Evolutionary conservation across 2,113 vertebrate genomes (phyloP).

Genomic region (Cryptoleucopteryx plumbea): DNA sequence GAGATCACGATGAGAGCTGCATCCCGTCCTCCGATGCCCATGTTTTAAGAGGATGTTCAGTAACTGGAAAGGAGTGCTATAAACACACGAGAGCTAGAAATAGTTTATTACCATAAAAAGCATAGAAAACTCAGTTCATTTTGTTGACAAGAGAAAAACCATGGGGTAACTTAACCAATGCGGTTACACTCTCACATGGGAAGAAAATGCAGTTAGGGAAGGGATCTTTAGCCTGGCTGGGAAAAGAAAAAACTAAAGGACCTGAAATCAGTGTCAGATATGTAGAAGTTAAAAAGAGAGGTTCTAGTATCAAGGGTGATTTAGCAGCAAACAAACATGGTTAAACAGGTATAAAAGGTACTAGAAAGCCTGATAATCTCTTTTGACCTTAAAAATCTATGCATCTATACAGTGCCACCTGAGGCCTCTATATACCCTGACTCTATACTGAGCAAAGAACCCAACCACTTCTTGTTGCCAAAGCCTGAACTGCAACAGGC

Average conservation of each 20-base stretch:
- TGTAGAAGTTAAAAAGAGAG: neutral
- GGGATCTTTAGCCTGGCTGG: neutral
- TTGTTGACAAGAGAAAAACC: neutral
- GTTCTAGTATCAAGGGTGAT: neutral
- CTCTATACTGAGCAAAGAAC: neutral
- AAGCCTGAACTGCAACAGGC: neutral
- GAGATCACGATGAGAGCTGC: neutral
- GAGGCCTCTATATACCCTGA: neutral
- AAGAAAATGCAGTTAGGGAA: neutral
- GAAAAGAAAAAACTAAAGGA: neutral
- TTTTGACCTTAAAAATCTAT: neutral
- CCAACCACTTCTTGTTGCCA: neutral
- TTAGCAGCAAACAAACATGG: neutral
- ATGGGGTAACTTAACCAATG: neutral
- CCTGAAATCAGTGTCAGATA: neutral
- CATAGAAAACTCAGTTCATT: neutral
- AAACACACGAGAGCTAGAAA: neutral
- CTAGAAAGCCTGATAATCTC: neutral
- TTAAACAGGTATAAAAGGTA: neutral
- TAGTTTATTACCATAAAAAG: neutral
- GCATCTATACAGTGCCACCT: neutral
- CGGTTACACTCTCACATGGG: neutral
- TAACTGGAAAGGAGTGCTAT: neutral
- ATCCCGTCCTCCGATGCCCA: accelerated
- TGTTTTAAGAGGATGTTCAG: neutral